Evolutionary conservation across 2,888 invertebrate genomes (phyloP).

Genomic region (Synergus itoensis): DNA sequence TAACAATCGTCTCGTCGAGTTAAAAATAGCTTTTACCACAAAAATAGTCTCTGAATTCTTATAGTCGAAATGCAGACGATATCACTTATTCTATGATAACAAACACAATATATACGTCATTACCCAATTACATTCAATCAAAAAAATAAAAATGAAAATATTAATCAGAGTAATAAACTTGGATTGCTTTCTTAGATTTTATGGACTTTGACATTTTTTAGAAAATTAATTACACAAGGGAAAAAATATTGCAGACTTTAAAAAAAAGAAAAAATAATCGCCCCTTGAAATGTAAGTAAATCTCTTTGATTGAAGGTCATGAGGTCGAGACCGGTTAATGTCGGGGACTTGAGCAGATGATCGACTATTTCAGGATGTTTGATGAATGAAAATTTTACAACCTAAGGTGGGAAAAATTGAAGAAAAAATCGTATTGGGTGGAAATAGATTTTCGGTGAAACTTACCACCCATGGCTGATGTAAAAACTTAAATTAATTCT

Average conservation of each 20-base stretch:
- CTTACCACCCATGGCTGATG: slow-evolving; percentile 40
- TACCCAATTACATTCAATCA: slow-evolving; percentile 18
- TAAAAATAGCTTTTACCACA: neutral
- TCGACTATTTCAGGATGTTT: slow-evolving; percentile 6
- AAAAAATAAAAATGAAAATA: neutral
- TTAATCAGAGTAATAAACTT: neutral
- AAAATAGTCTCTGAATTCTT: neutral
- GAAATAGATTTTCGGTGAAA: neutral
- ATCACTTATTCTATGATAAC: neutral
- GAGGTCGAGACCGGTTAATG: slow-evolving; percentile 38
- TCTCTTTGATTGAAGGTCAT: slow-evolving; percentile 33
- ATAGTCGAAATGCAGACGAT: neutral
- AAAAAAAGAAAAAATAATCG: slow-evolving; percentile 16
- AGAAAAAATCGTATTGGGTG: neutral
- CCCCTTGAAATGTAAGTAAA: slow-evolving; percentile 5
- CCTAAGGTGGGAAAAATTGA: neutral
- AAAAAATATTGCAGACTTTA: neutral
- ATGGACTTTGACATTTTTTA: neutral
- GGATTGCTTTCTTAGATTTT: neutral
- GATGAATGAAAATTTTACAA: slow-evolving; percentile 12
- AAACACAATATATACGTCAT: neutral
- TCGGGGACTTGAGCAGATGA: neutral
- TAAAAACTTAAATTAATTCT: slow-evolving; percentile 27
- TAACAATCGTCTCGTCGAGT: neutral
- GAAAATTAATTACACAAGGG: neutral